Evolutionary conservation across 2,888 invertebrate species (phyloP).

Genomic region (Ypsolopha sequella): DNA sequence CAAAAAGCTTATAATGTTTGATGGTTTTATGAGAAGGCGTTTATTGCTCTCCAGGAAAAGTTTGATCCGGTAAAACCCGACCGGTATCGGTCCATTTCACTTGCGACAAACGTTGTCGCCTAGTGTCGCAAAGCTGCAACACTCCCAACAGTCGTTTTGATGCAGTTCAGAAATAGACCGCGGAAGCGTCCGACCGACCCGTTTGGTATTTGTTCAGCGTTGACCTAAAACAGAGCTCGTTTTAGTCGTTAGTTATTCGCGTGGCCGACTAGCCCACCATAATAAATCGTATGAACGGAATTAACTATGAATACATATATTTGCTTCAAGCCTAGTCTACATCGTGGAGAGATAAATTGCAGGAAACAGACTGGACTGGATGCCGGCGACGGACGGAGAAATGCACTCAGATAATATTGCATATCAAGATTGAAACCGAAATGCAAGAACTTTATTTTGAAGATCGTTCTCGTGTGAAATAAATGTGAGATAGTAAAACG

Average conservation of each 20-base stretch:
- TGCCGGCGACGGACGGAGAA: no score
- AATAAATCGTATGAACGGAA: constrained; percentile 23
- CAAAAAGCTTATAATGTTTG: constrained; percentile 6
- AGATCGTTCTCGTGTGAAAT: no score
- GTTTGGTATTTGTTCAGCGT: constrained; percentile 71
- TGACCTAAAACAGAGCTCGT: constrained; percentile 69
- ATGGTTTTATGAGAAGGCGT: constrained; percentile 5
- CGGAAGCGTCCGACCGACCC: constrained; percentile 68
- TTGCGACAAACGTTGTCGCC: constrained; percentile 10
- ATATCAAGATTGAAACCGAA: no score
- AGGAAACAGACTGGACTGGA: not conserved
- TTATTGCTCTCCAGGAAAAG: constrained; percentile 1
- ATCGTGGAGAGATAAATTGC: not conserved
- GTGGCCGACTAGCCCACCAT: constrained; percentile 38
- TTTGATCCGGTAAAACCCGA: not conserved
- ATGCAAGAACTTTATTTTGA: no score
- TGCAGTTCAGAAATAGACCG: constrained; percentile 66
- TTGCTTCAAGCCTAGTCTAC: not conserved
- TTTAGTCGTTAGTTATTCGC: constrained; percentile 68
- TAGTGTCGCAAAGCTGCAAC: constrained; percentile 41
- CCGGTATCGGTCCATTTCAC: not conserved
- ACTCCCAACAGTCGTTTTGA: constrained; percentile 43
- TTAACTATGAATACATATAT: constrained; percentile 13
- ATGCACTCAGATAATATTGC: no score
- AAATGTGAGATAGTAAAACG: no score